Percentiles rank a stretch among this genome's conserved stretches.
Evolutionary conservation across 2,797 vertebrate species (phyloP).

Genomic region (Ataeniobius toweri): DNA sequence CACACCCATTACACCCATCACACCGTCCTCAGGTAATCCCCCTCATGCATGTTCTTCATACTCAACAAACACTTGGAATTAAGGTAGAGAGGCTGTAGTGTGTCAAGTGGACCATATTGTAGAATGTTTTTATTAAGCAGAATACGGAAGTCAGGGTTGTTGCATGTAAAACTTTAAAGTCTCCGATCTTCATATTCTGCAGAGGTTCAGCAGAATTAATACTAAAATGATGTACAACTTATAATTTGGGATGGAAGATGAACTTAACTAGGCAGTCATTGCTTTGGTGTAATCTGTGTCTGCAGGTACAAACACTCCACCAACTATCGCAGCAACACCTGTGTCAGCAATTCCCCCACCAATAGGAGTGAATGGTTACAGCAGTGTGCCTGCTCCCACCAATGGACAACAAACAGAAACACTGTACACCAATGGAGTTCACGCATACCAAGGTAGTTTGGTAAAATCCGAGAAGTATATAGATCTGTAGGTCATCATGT

Average conservation of each 20-base stretch:
- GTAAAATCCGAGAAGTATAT: not conserved
- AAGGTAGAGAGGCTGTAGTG: not conserved
- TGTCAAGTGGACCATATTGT: not conserved
- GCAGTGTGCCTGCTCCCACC: conserved; percentile 83
- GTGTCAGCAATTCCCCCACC: conserved; percentile 87
- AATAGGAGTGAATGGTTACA: conserved; percentile 90
- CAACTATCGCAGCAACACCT: conserved; percentile 88
- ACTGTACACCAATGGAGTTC: conserved; percentile 90
- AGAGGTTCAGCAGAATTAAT: not conserved
- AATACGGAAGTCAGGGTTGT: not conserved
- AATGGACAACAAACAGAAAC: conserved; percentile 89
- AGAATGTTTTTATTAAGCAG: no score
- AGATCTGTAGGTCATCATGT: not conserved
- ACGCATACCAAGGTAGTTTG: conserved; percentile 88
- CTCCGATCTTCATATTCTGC: not conserved
- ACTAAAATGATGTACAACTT: not conserved
- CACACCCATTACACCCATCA: conserved; percentile 84
- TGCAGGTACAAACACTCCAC: conserved; percentile 91
- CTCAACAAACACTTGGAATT: conserved; percentile 15
- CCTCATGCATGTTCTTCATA: conserved; percentile 10
- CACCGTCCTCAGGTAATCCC: conserved; percentile 79
- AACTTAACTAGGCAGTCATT: not conserved
- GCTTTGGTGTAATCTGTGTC: conserved; percentile 13
- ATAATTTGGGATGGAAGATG: not conserved
- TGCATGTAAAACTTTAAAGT: not conserved